These are phyloP conservation scores for Amiota mariae DNA, from an alignment of 2,888 invertebrate genomes.

Conservation along the genomic window DNA sequence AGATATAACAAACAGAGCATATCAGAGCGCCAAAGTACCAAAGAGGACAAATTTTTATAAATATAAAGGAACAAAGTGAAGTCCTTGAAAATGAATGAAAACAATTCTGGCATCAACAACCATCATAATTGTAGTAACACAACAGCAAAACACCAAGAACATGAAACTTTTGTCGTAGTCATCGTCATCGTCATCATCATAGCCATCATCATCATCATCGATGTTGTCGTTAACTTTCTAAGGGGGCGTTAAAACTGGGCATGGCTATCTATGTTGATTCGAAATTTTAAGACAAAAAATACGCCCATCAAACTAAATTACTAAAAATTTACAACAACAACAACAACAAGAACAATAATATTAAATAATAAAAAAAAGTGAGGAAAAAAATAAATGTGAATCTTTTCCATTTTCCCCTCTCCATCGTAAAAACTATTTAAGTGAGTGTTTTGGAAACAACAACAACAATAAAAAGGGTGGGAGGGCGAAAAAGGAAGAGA, in stretches of 20 bases:
- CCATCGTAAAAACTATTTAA: background rate
- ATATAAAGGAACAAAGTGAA: too few relatives aligned
- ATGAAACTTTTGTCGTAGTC: background rate
- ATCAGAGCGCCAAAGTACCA: conserved; percentile 37
- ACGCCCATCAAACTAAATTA: conserved; percentile 30
- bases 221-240: conserved; percentile 59
- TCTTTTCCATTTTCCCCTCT: too few relatives aligned
- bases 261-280: conserved; percentile 3
- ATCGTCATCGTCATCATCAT: background rate
- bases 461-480: background rate
- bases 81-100: too few relatives aligned
- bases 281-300: conserved; percentile 18
- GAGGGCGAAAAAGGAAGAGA: background rate
- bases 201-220: conserved; percentile 2
- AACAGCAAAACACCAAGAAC: background rate
- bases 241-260: conserved; percentile 7
- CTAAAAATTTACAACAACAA: conserved; percentile 15
- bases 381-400: background rate
- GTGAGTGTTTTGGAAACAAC: background rate
- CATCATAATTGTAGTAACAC: conserved; percentile 23
- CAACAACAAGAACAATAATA: background rate
- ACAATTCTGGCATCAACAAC: conserved; percentile 8
- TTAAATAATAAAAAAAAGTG: background rate
- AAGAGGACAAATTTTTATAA: conserved; percentile 24
- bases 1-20: conserved; percentile 44